phyloP scores from a whole-genome alignment of 2,797 vertebrate genomes.

The Pipistrellus pipistrellus region DNA sequence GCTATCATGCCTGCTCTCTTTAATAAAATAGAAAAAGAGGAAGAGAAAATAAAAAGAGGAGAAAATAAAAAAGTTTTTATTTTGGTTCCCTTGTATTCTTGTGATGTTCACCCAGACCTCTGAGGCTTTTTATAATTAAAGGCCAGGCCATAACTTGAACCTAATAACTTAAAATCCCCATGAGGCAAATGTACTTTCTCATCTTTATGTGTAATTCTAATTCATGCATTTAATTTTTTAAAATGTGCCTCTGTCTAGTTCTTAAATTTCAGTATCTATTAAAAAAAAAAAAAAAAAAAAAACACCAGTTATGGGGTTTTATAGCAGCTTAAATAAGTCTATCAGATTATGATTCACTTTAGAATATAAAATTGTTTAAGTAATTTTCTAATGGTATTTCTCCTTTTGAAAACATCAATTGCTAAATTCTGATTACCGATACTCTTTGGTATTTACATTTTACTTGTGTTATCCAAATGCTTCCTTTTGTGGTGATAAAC shows the following conservation, averaged over 20 bases:
- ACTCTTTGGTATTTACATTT: slow-evolving; percentile 15
- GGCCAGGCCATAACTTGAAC: not conserved
- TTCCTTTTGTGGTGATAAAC: not conserved
- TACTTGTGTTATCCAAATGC: slow-evolving; percentile 13
- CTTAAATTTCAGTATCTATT: not conserved
- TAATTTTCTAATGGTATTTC: not conserved
- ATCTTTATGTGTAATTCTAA: not conserved
- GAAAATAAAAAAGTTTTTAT: not conserved
- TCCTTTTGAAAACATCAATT: slow-evolving; percentile 38
- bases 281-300: not conserved
- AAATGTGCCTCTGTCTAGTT: not conserved
- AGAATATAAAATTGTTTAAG: not conserved
- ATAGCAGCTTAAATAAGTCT: not conserved
- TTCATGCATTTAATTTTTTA: not conserved
- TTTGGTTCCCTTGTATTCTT: not conserved
- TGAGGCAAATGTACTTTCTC: not conserved
- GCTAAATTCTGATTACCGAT: not conserved
- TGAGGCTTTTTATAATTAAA: not conserved
- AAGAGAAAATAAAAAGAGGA: not conserved
- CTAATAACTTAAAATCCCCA: not conserved
- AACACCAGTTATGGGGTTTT: not conserved
- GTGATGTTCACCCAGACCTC: not conserved
- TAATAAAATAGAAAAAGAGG: not conserved
- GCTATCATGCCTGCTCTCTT: not conserved
- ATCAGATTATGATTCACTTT: not conserved